A percentile compares a stretch with the other conserved stretches of the same genome.
Conservation (phyloP, 92 coral and sea anemone genomes). For the Palythoa grandiflora region DNA sequence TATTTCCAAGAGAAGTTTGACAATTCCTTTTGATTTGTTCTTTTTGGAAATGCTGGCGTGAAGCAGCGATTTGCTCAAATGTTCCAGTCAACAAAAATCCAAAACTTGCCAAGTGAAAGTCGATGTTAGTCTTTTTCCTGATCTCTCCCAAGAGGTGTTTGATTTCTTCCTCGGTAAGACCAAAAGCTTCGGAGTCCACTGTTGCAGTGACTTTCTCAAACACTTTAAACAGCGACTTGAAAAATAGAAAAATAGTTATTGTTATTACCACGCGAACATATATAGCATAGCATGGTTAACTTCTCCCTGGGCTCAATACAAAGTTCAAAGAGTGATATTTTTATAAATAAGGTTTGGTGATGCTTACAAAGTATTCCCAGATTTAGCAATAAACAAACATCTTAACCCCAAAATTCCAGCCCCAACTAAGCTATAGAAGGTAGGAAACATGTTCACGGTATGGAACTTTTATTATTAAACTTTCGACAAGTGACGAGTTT, state of each 20-base stretch:
- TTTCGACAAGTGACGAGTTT: too few relatives aligned
- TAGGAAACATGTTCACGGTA: too few relatives aligned
- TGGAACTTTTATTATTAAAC: too few relatives aligned
- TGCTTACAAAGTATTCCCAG: too few relatives aligned
- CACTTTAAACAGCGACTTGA: neutral
- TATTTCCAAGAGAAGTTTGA: neutral
- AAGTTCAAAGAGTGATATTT: too few relatives aligned
- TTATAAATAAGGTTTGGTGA: too few relatives aligned
- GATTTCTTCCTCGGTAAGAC: neutral
- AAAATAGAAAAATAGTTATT: neutral
- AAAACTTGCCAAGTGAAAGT: neutral
- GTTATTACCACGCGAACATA: too few relatives aligned
- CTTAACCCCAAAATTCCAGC: too few relatives aligned
- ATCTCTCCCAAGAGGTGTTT: neutral
- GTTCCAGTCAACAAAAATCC: constrained; percentile 31
- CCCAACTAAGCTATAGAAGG: too few relatives aligned
- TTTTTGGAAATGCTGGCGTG: constrained; percentile 4
- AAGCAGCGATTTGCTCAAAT: constrained; percentile 38
- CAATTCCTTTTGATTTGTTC: neutral
- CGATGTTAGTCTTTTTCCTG: constrained; percentile 6
- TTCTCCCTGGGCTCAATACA: too few relatives aligned
- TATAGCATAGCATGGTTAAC: too few relatives aligned
- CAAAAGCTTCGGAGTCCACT: constrained; percentile 13
- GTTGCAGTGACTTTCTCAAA: constrained; percentile 17
- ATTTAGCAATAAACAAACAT: too few relatives aligned